Percentiles rank a stretch among this genome's conserved stretches.
phyloP scores from a whole-genome alignment of 1,140 invertebrate species.

The Drosophila athabasca region DNA sequence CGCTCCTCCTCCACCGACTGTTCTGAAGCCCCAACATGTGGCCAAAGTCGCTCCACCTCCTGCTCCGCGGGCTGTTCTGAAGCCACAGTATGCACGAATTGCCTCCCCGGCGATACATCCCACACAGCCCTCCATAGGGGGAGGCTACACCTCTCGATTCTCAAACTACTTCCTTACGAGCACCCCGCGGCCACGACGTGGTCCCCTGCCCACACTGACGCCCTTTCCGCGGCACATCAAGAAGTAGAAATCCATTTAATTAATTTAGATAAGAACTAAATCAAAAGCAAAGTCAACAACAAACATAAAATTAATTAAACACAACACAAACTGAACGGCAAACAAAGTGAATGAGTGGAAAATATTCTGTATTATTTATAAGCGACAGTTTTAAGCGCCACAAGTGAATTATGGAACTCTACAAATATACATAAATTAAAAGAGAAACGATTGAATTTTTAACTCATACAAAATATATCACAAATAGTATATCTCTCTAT shows the following conservation, averaged over 20 bases:
- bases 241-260: conserved; percentile 50
- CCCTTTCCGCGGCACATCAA: conserved; percentile 64
- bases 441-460: conserved; percentile 9
- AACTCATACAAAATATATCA: conserved; percentile 19
- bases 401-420: conserved; percentile 17
- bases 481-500: too few relatives aligned
- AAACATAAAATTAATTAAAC: conserved; percentile 53
- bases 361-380: conserved; percentile 47
- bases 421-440: conserved; percentile 1
- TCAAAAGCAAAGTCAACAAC: conserved; percentile 23
- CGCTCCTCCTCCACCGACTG: neutral
- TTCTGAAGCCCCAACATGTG: neutral
- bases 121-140: neutral
- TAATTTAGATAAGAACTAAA: conserved; percentile 55
- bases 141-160: conserved; percentile 39
- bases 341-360: conserved; percentile 39
- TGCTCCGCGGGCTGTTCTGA: neutral
- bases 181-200: conserved; percentile 61
- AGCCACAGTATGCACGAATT: conserved; percentile 23
- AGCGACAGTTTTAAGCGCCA: conserved; percentile 23
- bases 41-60: neutral
- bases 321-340: conserved; percentile 18
- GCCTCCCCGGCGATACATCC: conserved; percentile 10
- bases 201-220: conserved; percentile 70
- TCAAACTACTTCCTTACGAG: conserved; percentile 61